phyloP scores from a whole-genome alignment of 2,888 invertebrate species.

The Steinernema carpocapsae region DNA sequence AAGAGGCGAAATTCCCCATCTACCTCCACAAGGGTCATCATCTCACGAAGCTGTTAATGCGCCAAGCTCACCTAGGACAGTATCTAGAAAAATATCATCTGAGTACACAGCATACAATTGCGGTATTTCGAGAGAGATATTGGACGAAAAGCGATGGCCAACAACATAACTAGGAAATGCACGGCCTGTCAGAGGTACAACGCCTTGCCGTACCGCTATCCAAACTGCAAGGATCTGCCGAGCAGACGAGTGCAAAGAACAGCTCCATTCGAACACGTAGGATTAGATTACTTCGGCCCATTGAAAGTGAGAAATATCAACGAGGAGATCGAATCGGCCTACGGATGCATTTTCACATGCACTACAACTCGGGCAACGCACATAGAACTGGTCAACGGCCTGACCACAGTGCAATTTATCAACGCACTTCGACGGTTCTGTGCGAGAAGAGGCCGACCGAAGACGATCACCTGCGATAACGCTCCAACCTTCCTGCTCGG shows the following conservation, averaged over 20 bases:
- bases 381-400: slow-evolving; percentile 32
- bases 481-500: slow-evolving; percentile 33
- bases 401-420: slow-evolving; percentile 20
- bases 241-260: not conserved
- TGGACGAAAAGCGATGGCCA: not conserved
- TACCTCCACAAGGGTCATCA: not conserved
- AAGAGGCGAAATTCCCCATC: not conserved
- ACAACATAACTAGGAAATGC: slow-evolving; percentile 32
- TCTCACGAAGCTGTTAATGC: not conserved
- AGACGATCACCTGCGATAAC: slow-evolving; percentile 31
- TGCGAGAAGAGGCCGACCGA: slow-evolving; percentile 38
- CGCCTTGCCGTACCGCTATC: not conserved
- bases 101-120: not conserved
- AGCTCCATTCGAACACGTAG: not conserved
- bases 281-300: not conserved
- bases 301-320: not conserved
- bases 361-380: slow-evolving; percentile 33
- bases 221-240: not conserved
- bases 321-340: slow-evolving; percentile 1
- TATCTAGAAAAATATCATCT: not conserved
- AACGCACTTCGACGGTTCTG: slow-evolving; percentile 34
- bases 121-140: not conserved
- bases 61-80: not conserved
- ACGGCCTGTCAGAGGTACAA: not conserved
- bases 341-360: slow-evolving; percentile 35